phyloP scores from a whole-genome alignment of 2,797 vertebrate genomes.

The Pangasius mekongensis region DNA sequence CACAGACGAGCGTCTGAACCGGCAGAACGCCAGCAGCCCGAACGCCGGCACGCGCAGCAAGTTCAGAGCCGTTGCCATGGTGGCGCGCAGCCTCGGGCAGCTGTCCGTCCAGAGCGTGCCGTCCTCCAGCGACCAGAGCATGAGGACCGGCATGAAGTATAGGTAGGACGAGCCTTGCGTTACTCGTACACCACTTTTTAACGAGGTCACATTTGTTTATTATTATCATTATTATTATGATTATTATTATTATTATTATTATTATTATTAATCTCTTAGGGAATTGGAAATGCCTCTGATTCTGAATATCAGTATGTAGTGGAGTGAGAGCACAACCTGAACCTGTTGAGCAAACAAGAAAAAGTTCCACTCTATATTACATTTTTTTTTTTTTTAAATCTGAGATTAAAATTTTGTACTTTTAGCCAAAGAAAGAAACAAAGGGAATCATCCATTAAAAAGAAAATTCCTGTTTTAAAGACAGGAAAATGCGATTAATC shows the following conservation, averaged over 20 bases:
- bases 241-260: no score
- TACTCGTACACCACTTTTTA: not conserved
- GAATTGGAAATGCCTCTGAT: not conserved
- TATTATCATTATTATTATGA: not conserved
- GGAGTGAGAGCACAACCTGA: not conserved
- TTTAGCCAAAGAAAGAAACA: not conserved
- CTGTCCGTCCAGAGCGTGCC: slow-evolving; percentile 88
- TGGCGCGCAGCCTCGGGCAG: slow-evolving; percentile 93
- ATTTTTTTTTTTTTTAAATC: no score
- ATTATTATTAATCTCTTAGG: not conserved
- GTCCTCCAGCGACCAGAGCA: slow-evolving; percentile 81
- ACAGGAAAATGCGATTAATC: not conserved
- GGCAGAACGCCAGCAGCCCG: slow-evolving; percentile 90
- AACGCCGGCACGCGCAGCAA: slow-evolving; percentile 86
- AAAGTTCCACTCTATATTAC: not conserved
- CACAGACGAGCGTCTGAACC: slow-evolving; percentile 87
- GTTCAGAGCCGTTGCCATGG: slow-evolving; percentile 93
- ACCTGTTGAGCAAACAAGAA: not conserved
- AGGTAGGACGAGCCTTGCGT: slow-evolving; percentile 78
- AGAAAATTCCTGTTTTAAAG: not conserved
- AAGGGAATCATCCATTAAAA: not conserved
- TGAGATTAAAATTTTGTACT: not conserved
- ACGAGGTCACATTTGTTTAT: not conserved
- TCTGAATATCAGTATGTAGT: not conserved
- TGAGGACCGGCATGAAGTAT: slow-evolving; percentile 93